Base-by-base conservation (phyloP, 1,140 invertebrate species). In the Drosophila elegans region DNA sequence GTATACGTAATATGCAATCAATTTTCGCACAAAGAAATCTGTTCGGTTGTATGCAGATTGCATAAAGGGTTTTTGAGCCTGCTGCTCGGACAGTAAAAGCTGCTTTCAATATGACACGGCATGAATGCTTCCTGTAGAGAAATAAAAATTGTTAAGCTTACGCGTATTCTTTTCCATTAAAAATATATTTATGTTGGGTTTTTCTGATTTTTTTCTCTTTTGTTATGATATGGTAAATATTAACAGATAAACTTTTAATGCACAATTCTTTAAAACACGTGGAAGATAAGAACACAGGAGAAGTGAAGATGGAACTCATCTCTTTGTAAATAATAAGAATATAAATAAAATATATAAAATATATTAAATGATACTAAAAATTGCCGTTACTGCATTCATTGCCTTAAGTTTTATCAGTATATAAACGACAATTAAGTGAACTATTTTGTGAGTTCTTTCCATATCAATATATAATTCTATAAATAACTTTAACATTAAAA, bases 1-100 rank as follows among this genome's bases (percentile, higher is more conserved):
- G 67, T 71, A 71, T 71, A 71, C 49, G 64, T 71, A 71, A 69
- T 71, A 48, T 71, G 67, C 64, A 71, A 71, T 71, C 64, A 71
- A 69, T 69, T 71, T 42, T 29, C 44, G 51, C 67, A 56, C 67
- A 56, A 69, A 71, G 64, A 56, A 71, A 71, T 69, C 67, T 56
- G 64, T 46, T 55, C 36, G 67, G 21, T 27, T 32, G 49, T 54
- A 71, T 69, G 64, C 67, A 69, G 63, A 48, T 39, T 71, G 67
- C 49, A 69, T 68, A 55, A 69, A 71, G 42, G 49, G 67, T 38
- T 68, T 48, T 42, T 36, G 59, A 68, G 60, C 38, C 64, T 38
- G 12, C 25, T 56, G 59, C 36, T 41, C 42, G 62, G 62, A 38
- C 62, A 62, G 25, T 29, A 21, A 64, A 64, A 61, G 32, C 55